Conservation (phyloP, 2,888 invertebrate genomes). For the Anthophora plumipes region DNA sequence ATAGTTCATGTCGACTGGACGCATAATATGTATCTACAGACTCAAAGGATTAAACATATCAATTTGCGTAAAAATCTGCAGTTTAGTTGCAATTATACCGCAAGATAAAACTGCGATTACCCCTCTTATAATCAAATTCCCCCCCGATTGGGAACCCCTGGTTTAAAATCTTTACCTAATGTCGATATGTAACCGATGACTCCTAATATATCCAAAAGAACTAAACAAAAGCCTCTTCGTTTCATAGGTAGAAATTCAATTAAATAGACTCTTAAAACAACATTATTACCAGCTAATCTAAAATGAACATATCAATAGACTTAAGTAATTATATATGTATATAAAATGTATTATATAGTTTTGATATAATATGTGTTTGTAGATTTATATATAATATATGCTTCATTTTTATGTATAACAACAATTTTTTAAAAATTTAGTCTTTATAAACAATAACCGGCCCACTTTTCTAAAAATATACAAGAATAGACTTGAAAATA, state of each 20-base stretch:
- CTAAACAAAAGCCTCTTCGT: constrained; percentile 81
- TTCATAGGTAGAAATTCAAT: constrained; percentile 83
- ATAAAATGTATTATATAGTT: neutral
- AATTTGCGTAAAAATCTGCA: no score
- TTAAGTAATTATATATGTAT: neutral
- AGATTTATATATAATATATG: neutral
- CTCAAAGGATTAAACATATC: no score
- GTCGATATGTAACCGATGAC: constrained; percentile 66
- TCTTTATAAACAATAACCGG: no score
- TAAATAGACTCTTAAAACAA: constrained; percentile 81
- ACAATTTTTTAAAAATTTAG: neutral
- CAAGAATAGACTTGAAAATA: neutral
- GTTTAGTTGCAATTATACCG: no score
- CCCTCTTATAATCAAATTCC: no score
- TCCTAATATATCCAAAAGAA: constrained; percentile 83
- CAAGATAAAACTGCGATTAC: no score
- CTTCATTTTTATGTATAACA: neutral
- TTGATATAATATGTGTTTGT: neutral
- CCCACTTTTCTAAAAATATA: no score
- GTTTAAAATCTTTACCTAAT: constrained; percentile 53
- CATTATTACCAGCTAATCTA: constrained; percentile 82
- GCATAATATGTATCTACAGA: no score
- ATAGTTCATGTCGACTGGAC: no score
- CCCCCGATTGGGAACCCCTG: no score
- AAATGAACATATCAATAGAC: constrained; percentile 29